Conservation (phyloP, 2,888 invertebrate genomes). For the Aphidius colemani region DNA sequence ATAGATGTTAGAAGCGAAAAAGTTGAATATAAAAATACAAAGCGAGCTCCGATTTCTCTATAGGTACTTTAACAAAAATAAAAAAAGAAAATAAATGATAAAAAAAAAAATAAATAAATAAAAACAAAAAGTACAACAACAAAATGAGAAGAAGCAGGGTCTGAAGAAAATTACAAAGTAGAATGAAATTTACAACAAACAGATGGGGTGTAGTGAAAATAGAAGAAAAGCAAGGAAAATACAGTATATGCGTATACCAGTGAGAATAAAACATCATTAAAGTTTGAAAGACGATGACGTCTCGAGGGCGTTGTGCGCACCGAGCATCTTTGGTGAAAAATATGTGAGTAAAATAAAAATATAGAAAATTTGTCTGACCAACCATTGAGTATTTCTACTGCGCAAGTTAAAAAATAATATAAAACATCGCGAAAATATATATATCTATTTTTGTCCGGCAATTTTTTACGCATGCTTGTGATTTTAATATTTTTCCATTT, state of each 20-base stretch:
- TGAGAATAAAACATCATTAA: constrained; percentile 38
- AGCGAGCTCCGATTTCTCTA: neutral
- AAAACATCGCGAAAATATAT: neutral
- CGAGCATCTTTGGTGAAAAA: constrained; percentile 14
- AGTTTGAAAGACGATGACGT: constrained; percentile 35
- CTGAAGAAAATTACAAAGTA: constrained; percentile 16
- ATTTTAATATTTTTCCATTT: no score
- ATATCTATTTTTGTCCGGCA: no score
- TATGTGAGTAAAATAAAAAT: neutral
- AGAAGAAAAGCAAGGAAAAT: neutral
- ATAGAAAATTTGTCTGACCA: constrained; percentile 11
- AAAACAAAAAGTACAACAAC: constrained; percentile 9
- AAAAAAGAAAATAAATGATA: constrained; percentile 2
- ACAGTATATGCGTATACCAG: constrained; percentile 23
- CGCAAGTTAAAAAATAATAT: constrained; percentile 15
- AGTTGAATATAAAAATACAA: neutral
- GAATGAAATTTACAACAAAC: constrained; percentile 21
- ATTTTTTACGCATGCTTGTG: no score
- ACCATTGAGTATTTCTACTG: constrained; percentile 5
- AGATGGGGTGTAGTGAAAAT: constrained; percentile 7
- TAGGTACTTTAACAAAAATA: neutral
- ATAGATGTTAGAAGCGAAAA: no score
- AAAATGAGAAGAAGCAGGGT: neutral
- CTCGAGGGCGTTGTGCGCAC: constrained; percentile 30
- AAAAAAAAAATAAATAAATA: no score